Conservation (phyloP, 2,888 invertebrate species). For the Cephus runcator region DNA sequence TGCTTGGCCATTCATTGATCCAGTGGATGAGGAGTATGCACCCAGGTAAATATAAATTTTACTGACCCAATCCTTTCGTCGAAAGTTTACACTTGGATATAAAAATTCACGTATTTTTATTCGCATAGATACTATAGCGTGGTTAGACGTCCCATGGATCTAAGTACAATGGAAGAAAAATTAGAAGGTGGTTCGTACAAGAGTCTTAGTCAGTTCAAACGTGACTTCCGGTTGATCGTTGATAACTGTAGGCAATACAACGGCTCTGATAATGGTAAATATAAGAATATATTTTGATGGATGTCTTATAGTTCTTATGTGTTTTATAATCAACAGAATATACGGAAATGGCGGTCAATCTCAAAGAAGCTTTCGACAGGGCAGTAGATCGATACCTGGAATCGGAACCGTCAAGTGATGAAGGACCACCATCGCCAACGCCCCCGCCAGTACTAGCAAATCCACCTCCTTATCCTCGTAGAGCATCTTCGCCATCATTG, state of each 20-base stretch:
- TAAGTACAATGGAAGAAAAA: conserved; percentile 88
- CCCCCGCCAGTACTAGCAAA: conserved; percentile 30
- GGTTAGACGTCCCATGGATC: conserved; percentile 83
- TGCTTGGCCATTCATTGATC: conserved; percentile 94
- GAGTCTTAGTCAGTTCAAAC: conserved; percentile 82
- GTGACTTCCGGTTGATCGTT: conserved; percentile 91
- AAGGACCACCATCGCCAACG: conserved; percentile 54
- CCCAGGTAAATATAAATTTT: conserved; percentile 72
- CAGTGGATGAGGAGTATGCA: conserved; percentile 92
- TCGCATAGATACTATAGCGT: conserved; percentile 69
- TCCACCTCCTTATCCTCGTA: conserved; percentile 33
- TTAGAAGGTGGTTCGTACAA: conserved; percentile 84
- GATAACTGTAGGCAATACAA: conserved; percentile 94
- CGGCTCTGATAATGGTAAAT: conserved; percentile 89
- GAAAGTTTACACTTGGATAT: background rate
- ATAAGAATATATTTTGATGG: background rate
- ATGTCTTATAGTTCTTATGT: background rate
- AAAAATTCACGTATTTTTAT: background rate
- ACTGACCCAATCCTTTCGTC: background rate
- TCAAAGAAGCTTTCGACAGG: conserved; percentile 83
- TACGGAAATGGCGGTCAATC: conserved; percentile 87
- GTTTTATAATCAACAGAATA: conserved; percentile 73
- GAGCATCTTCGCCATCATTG: conserved; percentile 38
- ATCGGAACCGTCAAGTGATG: conserved; percentile 82
- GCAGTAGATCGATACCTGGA: conserved; percentile 86